Evolutionary conservation across 1,140 invertebrate genomes (phyloP), one percentile per base, ranked within the genome.

Genomic region (Heterodera carotae): DNA sequence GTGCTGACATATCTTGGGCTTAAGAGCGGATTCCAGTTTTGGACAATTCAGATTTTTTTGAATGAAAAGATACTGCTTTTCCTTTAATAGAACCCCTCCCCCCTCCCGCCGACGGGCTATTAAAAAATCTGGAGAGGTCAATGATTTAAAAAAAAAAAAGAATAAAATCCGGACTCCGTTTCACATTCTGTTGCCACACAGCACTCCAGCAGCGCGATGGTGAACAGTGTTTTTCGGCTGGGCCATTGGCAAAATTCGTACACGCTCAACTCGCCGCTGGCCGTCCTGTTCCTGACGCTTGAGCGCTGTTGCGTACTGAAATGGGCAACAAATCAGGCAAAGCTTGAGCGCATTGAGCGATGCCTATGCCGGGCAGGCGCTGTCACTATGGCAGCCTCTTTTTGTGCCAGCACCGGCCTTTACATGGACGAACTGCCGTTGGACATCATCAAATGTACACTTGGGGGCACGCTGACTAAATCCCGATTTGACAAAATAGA

Each of bases 231-330:
- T 56, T 56, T 22, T 18, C 22, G 18, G 18, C 0, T n/a, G 48
- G 48, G 48, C 48, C 22, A 25, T 2, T 56, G 48, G 48, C 18
- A n/a, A 22, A 56, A n/a, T 22, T 22, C 48, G 48, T 56, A 56
- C 48, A 56, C 48, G 48, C 15, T 22, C 15, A 56, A 18, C 2
- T 56, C 48, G 22, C 29, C 59, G 15, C 53, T 74, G 25, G 43
- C 56, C 15, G 72, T 56, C 59, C 36, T 74, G 27, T 74, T 74
- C 1, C 2, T 74, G 36, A 74, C 72, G 33, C 27, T 74, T 4
- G 43, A 56, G 22, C 48, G 48, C 15, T 56, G 48, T 22, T 56
- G 15, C 48, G 22, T 56, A 12, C 1, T 56, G 12, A 56, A 56
- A 56, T 25, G 15, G 22, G 48, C 48, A 12, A 56, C 48, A 56